Conservation (phyloP, 2,888 invertebrate genomes). For the Herminia tarsipennalis region DNA sequence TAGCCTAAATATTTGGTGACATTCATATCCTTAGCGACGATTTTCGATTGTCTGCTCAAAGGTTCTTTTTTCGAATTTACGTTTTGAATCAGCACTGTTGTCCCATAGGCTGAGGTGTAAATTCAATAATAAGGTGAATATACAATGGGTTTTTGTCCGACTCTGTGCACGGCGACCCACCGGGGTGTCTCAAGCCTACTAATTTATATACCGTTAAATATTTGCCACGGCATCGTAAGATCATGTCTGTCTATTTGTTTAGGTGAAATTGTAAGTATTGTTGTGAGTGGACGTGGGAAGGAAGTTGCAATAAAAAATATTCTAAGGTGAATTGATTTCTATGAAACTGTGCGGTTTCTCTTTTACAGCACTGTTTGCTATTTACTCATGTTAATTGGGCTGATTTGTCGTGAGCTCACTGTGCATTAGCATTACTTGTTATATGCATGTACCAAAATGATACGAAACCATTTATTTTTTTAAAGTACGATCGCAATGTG, state of each 20-base stretch:
- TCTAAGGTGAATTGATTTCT: slow-evolving; percentile 60
- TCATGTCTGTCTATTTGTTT: slow-evolving; percentile 70
- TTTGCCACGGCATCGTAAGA: slow-evolving; percentile 59
- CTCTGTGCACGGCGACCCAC: slow-evolving; percentile 50
- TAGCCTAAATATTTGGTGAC: slow-evolving; percentile 24
- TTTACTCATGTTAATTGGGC: slow-evolving; percentile 42
- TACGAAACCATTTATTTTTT: too few species aligned
- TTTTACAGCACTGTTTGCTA: slow-evolving; percentile 54
- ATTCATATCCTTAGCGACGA: slow-evolving; percentile 42
- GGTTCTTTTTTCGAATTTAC: slow-evolving; percentile 47
- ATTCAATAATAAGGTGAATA: slow-evolving; percentile 67
- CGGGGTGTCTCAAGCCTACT: slow-evolving; percentile 53
- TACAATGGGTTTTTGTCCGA: slow-evolving; percentile 58
- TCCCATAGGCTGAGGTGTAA: slow-evolving; percentile 66
- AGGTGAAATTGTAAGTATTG: slow-evolving; percentile 70
- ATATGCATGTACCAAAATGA: not conserved
- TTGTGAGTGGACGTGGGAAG: slow-evolving; percentile 69
- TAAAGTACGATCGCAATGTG: too few species aligned
- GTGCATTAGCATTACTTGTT: not conserved
- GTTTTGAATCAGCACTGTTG: slow-evolving; percentile 44
- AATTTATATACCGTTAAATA: slow-evolving; percentile 72
- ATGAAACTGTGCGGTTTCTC: slow-evolving; percentile 63
- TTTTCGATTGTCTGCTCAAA: slow-evolving; percentile 49
- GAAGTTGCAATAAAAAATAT: slow-evolving; percentile 53
- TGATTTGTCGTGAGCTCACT: slow-evolving; percentile 18